A percentile compares a stretch with the other conserved stretches of the same genome.
Evolutionary conservation across 2,797 vertebrate genomes (phyloP).

Genomic region (Enteromius paludinosus): DNA sequence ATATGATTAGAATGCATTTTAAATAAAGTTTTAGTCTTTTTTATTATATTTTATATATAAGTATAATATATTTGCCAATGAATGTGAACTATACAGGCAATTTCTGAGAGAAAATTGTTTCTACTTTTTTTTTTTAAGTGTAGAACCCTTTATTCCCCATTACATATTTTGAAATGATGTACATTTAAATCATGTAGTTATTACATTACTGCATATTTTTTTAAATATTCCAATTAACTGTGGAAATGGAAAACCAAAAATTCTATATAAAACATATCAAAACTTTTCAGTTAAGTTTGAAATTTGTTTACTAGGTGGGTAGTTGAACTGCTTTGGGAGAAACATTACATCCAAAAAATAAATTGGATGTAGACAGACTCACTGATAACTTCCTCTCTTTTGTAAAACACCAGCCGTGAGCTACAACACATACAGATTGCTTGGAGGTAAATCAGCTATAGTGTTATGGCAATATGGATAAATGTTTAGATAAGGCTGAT

Average conservation of each 20-base stretch:
- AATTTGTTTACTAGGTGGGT: not conserved
- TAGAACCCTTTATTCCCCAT: too few species aligned
- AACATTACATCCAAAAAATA: not conserved
- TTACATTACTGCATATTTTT: not conserved
- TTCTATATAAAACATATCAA: not conserved
- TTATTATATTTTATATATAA: too few species aligned
- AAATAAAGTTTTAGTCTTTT: not conserved
- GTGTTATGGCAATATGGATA: slow-evolving; percentile 33
- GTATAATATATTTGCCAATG: too few species aligned
- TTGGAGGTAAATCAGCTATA: slow-evolving; percentile 15
- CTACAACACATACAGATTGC: slow-evolving; percentile 1
- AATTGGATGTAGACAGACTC: not conserved
- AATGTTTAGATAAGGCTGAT: slow-evolving; percentile 33
- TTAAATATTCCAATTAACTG: not conserved
- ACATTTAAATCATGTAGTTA: not conserved
- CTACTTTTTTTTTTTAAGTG: too few species aligned
- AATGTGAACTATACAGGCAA: not conserved
- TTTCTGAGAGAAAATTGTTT: not conserved
- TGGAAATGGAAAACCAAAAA: not conserved
- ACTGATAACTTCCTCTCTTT: not conserved
- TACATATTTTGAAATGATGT: too few species aligned
- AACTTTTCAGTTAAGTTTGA: not conserved
- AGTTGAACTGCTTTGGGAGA: not conserved
- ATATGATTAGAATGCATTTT: not conserved
- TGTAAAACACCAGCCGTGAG: not conserved